These are phyloP conservation scores for Atlantisia rogersi DNA, from an alignment of 2,113 vertebrate genomes.

Conservation along the genomic window DNA sequence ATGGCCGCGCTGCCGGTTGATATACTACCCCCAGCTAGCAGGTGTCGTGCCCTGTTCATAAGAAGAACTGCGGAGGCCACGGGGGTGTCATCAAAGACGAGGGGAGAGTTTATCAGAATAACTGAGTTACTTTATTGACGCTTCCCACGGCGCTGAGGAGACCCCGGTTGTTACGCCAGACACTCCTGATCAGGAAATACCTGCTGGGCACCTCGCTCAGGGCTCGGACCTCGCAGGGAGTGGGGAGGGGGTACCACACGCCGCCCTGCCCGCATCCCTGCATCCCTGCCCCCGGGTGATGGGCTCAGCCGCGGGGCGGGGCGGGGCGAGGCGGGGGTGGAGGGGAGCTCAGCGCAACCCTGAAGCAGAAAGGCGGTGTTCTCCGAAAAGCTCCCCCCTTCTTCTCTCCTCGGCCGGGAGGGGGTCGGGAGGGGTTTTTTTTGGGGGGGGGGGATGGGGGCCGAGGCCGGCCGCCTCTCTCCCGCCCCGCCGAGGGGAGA, in stretches of 20 bases:
- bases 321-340: too few relatives aligned
- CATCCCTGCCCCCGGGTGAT: neutral
- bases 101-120: neutral
- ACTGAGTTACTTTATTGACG: neutral
- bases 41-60: neutral
- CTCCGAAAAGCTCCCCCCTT: rapidly evolving
- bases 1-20: neutral
- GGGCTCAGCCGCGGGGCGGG: neutral
- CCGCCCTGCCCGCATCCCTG: neutral
- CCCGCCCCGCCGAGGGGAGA: neutral
- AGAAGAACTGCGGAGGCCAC: neutral
- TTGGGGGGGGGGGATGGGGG: too few relatives aligned
- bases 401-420: too few relatives aligned
- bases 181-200: neutral
- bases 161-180: neutral
- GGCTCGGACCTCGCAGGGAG: neutral
- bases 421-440: too few relatives aligned
- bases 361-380: neutral
- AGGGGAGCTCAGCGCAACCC: neutral
- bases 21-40: neutral
- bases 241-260: neutral
- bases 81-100: neutral
- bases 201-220: neutral
- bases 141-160: neutral
- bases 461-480: neutral